Base-by-base conservation (phyloP, 2,113 vertebrate species). In the Lipophrys pholis region DNA sequence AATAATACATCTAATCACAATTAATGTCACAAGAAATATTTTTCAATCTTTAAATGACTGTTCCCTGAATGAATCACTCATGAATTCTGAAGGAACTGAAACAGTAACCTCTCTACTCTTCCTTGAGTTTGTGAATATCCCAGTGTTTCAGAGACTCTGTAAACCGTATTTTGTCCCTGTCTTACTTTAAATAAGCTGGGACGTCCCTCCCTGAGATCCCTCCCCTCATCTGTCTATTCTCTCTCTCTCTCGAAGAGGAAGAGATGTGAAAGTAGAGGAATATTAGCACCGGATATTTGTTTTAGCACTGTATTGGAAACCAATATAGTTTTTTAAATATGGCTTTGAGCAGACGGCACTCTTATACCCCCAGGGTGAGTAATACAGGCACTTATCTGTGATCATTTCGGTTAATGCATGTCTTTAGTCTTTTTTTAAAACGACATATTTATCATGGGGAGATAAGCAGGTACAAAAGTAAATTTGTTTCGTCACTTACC, bases 341-440 rank as follows among this genome's bases (percentile, higher is more conserved):
- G 86, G 86, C 90, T 76, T 21, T 91, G 61, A 83, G 8, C 69
- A 90, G 90, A 56, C 66, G 90, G 50, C 91, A 92, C 80, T 92
- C 91, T 2, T 90, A 81, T 45, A 89, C 86, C 7, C 89, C 90
- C 3, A 76, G 82, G 88, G 91, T 91, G 66, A 91, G 91, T 90
- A 54, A 64, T 38, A 12, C 3, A 0, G 1, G 21, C 6, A 14
- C 2, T 66, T 30, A 0, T 8, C 8, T 7, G 12, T 43, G 7
- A 12, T 61, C 0, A n/a, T 45, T 62, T 56, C 11, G 15, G 53
- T 57, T 6, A 1, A 7, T 0, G 3, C 7, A 21, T 9, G 8
- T 5, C 3, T 57, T 30, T 7, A 54, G 7, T n/a, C 21, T 30
- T 2, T 30, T 30, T 30, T 30, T 30, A 2, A 5, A 43, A 1